phyloP scores from a whole-genome alignment of 2,888 invertebrate species.

The Anthophora plumipes region DNA sequence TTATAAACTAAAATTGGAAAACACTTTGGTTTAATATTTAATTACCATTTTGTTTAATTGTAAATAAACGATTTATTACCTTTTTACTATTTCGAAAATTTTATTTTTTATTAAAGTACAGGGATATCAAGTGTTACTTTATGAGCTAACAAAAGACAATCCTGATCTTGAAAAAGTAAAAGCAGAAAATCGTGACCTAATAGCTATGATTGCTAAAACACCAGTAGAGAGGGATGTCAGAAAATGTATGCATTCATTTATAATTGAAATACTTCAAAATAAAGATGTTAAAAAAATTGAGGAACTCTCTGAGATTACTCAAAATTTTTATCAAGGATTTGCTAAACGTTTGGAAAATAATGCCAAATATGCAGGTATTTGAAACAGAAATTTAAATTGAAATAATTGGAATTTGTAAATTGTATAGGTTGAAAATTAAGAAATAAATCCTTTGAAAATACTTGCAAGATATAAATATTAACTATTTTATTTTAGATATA shows the following conservation, averaged over 20 bases:
- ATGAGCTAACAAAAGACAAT: constrained; percentile 84
- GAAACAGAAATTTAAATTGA: constrained; percentile 6
- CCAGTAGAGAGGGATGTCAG: constrained; percentile 87
- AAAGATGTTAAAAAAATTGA: constrained; percentile 89
- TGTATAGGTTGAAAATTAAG: not conserved
- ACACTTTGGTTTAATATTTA: not conserved
- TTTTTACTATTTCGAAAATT: not conserved
- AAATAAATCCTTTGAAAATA: not conserved
- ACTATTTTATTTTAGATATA: constrained; percentile 84
- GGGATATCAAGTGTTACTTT: constrained; percentile 83
- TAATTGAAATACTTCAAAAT: constrained; percentile 87
- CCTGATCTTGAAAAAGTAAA: constrained; percentile 86
- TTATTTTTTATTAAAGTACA: constrained; percentile 76
- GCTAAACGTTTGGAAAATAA: constrained; percentile 90
- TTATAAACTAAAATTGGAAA: not conserved
- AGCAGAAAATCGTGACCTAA: constrained; percentile 81
- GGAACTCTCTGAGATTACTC: constrained; percentile 95
- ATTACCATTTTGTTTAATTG: too few relatives aligned
- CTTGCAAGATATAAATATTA: not conserved
- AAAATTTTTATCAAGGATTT: constrained; percentile 95
- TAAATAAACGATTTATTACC: too few relatives aligned
- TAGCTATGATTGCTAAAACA: constrained; percentile 77
- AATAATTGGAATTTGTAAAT: not conserved
- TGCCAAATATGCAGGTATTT: constrained; percentile 86
- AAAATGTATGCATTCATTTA: constrained; percentile 89